These are phyloP conservation scores for Melitaea athalia DNA, from an alignment of 2,888 invertebrate species.

Conservation along the genomic window DNA sequence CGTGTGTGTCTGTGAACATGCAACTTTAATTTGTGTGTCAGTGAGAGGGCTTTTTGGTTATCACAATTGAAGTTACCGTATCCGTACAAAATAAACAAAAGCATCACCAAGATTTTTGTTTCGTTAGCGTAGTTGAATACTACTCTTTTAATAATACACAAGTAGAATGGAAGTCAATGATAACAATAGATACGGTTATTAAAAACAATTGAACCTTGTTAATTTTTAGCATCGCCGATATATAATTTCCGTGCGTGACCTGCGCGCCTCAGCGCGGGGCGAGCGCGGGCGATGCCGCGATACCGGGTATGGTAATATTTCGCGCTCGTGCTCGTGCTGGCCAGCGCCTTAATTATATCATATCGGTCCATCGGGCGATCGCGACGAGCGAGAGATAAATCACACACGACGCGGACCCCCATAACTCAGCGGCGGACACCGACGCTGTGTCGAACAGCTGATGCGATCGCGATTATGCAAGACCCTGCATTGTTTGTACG, in stretches of 20 bases:
- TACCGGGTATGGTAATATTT: constrained; percentile 72
- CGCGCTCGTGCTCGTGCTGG: constrained; percentile 62
- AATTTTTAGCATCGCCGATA: constrained; percentile 11
- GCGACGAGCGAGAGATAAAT: constrained; percentile 41
- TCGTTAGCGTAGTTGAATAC: no score
- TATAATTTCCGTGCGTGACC: constrained; percentile 37
- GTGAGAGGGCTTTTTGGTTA: no score
- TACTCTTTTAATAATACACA: background rate
- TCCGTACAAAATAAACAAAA: no score
- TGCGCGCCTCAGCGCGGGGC: constrained; percentile 29
- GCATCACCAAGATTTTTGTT: no score
- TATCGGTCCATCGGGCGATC: constrained; percentile 51
- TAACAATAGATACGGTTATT: constrained; percentile 4
- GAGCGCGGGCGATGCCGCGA: constrained; percentile 43
- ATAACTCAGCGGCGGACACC: constrained; percentile 36
- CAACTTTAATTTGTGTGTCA: no score
- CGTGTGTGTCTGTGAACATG: no score
- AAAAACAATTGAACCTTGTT: constrained; percentile 24
- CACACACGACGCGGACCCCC: constrained; percentile 40
- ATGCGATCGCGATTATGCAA: constrained; percentile 37
- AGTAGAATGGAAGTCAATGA: background rate
- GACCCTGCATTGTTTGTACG: constrained; percentile 18
- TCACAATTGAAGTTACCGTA: no score
- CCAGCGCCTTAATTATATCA: constrained; percentile 69
- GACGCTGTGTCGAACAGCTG: constrained; percentile 27